Percentiles rank a stretch among this genome's conserved stretches.
Evolutionary conservation across 2,113 vertebrate species (phyloP).

Genomic region (Perca fluviatilis): DNA sequence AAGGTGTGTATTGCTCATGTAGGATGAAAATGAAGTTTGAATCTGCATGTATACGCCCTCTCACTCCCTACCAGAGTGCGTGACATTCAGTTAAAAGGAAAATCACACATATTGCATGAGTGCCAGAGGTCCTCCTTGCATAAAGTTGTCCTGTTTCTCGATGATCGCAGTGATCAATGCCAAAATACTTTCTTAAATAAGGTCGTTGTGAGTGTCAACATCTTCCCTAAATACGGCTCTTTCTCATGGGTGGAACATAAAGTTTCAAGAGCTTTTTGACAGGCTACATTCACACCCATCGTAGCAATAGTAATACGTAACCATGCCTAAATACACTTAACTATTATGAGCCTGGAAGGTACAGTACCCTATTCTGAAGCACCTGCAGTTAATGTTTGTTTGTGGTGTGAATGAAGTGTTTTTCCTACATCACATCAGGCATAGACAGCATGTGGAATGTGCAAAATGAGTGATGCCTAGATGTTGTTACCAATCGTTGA

Average conservation of each 20-base stretch:
- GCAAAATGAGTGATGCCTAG: constrained; percentile 66
- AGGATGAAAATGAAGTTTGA: constrained; percentile 87
- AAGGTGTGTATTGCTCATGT: constrained; percentile 88
- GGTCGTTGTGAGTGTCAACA: constrained; percentile 22
- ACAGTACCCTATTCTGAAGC: constrained; percentile 55
- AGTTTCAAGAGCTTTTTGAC: constrained; percentile 47
- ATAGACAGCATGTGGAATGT: constrained; percentile 67
- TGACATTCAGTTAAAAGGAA: constrained; percentile 84
- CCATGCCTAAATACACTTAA: constrained; percentile 21
- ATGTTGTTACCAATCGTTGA: constrained; percentile 33
- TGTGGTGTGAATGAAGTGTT: constrained; percentile 40
- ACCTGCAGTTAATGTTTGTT: constrained; percentile 29
- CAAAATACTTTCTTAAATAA: constrained; percentile 68
- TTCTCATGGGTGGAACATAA: constrained; percentile 54
- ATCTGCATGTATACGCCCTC: constrained; percentile 86
- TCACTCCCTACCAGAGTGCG: constrained; percentile 88
- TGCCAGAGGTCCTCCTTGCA: constrained; percentile 89
- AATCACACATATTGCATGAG: constrained; percentile 91
- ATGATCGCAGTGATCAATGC: constrained; percentile 36
- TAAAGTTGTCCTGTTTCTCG: constrained; percentile 65
- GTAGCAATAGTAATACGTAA: constrained; percentile 33
- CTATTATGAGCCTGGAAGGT: constrained; percentile 56
- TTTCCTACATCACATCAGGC: constrained; percentile 53
- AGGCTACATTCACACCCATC: constrained; percentile 49
- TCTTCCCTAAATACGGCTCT: constrained; percentile 31